A percentile compares a stretch with the other conserved stretches of the same genome.
These are phyloP conservation scores for Pseudomyrmex sp. DNA, from an alignment of 1,140 invertebrate species.

Conservation along the genomic window DNA sequence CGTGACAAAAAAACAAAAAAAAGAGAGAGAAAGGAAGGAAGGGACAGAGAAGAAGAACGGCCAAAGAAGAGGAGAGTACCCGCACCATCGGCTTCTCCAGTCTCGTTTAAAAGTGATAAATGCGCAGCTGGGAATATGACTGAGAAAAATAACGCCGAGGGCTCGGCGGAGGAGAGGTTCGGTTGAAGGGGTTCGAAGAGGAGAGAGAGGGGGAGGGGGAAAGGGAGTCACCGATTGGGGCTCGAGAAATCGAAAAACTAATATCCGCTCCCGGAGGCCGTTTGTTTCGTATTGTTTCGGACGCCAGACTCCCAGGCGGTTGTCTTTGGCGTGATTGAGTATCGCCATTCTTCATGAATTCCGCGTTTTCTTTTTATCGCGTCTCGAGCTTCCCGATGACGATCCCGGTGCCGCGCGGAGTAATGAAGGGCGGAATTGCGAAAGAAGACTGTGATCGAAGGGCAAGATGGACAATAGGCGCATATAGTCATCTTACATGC, in stretches of 20 bases:
- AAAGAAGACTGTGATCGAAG: constrained; percentile 11
- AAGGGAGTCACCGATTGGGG: constrained; percentile 65
- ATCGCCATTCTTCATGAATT: constrained; percentile 81
- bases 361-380: constrained; percentile 60
- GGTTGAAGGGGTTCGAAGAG: constrained; percentile 39
- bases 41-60: constrained; percentile 61
- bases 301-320: constrained; percentile 74
- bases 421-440: constrained; percentile 48
- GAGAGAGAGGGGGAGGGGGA: constrained; percentile 34
- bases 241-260: constrained; percentile 84
- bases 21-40: constrained; percentile 44
- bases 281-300: constrained; percentile 84
- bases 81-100: constrained; percentile 69
- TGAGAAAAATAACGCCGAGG: constrained; percentile 80
- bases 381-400: constrained; percentile 59
- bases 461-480: background rate
- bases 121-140: constrained; percentile 81
- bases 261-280: constrained; percentile 82
- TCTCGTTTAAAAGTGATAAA: constrained; percentile 83
- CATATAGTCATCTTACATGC: background rate
- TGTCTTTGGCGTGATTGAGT: constrained; percentile 83
- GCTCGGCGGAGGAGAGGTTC: constrained; percentile 54
- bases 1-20: constrained; percentile 53
- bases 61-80: constrained; percentile 47
- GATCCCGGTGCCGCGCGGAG: constrained; percentile 46